Base-by-base conservation (phyloP, 2,797 vertebrate genomes). In the Diplodus sargus region DNA sequence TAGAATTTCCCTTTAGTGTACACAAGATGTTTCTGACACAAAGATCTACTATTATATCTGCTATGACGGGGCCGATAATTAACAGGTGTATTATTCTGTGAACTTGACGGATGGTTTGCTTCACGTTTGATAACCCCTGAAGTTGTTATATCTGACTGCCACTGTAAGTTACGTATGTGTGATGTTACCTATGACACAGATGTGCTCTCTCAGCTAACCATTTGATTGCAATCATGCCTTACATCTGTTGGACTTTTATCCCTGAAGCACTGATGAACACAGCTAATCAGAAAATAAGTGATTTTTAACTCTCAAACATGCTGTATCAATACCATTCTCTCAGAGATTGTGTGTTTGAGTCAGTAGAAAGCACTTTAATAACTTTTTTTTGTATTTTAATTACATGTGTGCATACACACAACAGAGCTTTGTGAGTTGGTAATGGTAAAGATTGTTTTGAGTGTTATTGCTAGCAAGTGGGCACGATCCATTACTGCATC, bases 351-450 rank as follows among this genome's bases (percentile, higher is more conserved):
- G 87, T 93, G 86, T 92, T 92, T 92, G 89, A 92, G 93, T 93
- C 89, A 84, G 90, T 93, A 92, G 90, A 93, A 94, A 93, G 94
- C 94, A 95, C 94, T 94, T 95, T 95, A 95, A 90, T 89, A 80
- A 76, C 61, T 73, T 88, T 79, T 68, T 68, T 43, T 51, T 72
- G 62, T 92, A 90, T 92, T 91, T 92, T 85, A 90, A 91, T 91
- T 76, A 90, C 74, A 76, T 86, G 85, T 89, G 83, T 86, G 72
- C 51, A 57, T 43, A 68, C 85, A 58, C 74, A 61, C 53, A 62
- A 63, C 82, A 81, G 75, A 90, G 76, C 72, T 87, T 91, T 85
- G 84, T 89, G 78, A 91, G 82, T 87, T 84, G 90, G 83, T 91
- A 80, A 91, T 82, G 81, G 83, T 89, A 74, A 86, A 85, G 85